phyloP scores from a whole-genome alignment of 1,140 invertebrate genomes.

The Pachyrhynchus sulphureomaculatus region DNA sequence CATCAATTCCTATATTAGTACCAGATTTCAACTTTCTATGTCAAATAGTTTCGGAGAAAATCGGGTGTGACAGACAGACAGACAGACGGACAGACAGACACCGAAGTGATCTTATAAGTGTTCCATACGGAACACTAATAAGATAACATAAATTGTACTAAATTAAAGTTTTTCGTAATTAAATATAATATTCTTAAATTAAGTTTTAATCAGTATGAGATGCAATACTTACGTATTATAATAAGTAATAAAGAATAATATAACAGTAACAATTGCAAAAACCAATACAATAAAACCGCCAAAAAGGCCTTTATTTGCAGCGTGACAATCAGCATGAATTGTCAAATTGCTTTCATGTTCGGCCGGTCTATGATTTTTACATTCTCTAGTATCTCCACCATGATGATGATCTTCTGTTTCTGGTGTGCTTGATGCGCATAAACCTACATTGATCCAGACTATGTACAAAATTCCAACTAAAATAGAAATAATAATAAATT shows the following conservation, averaged over 20 bases:
- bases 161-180: too few species aligned
- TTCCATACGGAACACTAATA: too few species aligned
- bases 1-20: too few species aligned
- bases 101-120: too few species aligned
- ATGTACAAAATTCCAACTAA: constrained; percentile 71
- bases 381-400: constrained; percentile 22
- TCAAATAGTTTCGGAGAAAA: too few species aligned
- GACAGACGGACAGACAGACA: too few species aligned
- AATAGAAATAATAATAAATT: constrained; percentile 4
- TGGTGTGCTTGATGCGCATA: constrained; percentile 47
- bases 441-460: constrained; percentile 71
- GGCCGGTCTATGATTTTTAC: constrained; percentile 15
- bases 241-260: constrained; percentile 68
- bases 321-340: constrained; percentile 71
- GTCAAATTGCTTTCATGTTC: constrained; percentile 60
- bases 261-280: constrained; percentile 63
- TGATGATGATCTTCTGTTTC: constrained; percentile 40
- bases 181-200: too few species aligned
- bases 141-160: too few species aligned
- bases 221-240: constrained; percentile 43
- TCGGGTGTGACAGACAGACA: too few species aligned
- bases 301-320: constrained; percentile 70
- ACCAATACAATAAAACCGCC: constrained; percentile 66
- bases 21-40: too few species aligned
- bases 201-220: too few species aligned